Evolutionary conservation across 2,113 vertebrate genomes (phyloP).

Genomic region (Fregetta grallaria): DNA sequence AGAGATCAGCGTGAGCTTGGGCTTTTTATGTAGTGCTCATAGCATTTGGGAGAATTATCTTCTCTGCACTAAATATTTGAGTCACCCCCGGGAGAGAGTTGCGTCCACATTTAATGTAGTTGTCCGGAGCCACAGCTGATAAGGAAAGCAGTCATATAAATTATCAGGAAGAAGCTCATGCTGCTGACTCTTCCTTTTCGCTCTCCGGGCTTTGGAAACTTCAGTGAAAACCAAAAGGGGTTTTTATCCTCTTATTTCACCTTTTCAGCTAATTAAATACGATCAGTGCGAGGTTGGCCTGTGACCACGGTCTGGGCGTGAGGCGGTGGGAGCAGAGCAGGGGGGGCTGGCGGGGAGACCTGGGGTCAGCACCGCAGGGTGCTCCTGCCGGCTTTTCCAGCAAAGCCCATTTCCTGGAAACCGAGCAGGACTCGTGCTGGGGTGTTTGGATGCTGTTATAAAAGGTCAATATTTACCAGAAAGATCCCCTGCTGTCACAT

Average conservation of each 20-base stretch:
- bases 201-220: neutral
- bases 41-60: neutral
- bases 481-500: neutral
- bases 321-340: neutral
- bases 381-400: neutral
- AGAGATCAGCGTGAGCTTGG: rapidly evolving
- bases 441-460: rapidly evolving
- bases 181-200: neutral
- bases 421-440: rapidly evolving
- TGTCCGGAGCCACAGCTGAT: neutral
- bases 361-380: rapidly evolving
- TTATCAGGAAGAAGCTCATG: neutral
- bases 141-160: neutral
- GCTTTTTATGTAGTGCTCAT: neutral
- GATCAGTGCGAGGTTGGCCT: neutral
- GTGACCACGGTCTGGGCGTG: no score
- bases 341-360: neutral
- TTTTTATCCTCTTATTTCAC: neutral
- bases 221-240: neutral
- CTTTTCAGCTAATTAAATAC: neutral
- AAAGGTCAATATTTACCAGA: neutral
- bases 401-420: neutral
- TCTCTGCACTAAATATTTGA: neutral
- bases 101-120: neutral
- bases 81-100: neutral